Base-by-base conservation (phyloP, 37 sponge, comb jelly and placozoan genomes). In the Chondrosia reniformis region DNA sequence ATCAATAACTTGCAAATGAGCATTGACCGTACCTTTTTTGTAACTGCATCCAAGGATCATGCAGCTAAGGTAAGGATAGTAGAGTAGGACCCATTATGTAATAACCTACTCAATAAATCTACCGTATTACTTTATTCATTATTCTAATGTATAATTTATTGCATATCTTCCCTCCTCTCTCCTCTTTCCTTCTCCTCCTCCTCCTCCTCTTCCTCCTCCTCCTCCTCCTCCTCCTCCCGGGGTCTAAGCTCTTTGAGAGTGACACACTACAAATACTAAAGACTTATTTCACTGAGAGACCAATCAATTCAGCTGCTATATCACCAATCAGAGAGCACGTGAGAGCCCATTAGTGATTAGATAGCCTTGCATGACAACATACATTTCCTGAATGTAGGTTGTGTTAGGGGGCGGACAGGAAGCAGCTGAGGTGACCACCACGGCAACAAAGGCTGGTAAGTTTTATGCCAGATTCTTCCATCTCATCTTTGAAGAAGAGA, bases 391-490 rank as follows among this genome's bases (percentile, higher is more conserved):
- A 1, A 24, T 34, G 75, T 42, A 91, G 91, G 91, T 91, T 46
- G 91, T 95, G 9, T 74, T 98, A 62, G 99, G 99, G 57, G 99
- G 99, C 38, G 99, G 99, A 55, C 99, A 98, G 74, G 99, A 98
- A 46, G 99, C 99, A 13, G 96, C 90, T 89, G 92, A 93, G 33
- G 99, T 98, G 49, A 98, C 99, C 55, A 92, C 92, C 7, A 96
- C 99, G 0, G 79, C 82, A 55, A 84, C 96, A 13, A 90, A 91
- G 73, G 89, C 91, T 19, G 99, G 99, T 28, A 98, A 98, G 59
- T 98, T 98, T 76, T 92, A 96, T 41, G 99, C 99, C 34, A 49
- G 96, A 22, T 96, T 98, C 83, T 98, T 91, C 78, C 99, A 98
- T 40, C 75, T 98, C 38, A 80, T 98, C 45, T 93, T 90, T 58